A percentile compares a stretch with the other conserved stretches of the same genome.
Conservation (phyloP, 2,888 invertebrate genomes). For the Xanthia icteritia region DNA sequence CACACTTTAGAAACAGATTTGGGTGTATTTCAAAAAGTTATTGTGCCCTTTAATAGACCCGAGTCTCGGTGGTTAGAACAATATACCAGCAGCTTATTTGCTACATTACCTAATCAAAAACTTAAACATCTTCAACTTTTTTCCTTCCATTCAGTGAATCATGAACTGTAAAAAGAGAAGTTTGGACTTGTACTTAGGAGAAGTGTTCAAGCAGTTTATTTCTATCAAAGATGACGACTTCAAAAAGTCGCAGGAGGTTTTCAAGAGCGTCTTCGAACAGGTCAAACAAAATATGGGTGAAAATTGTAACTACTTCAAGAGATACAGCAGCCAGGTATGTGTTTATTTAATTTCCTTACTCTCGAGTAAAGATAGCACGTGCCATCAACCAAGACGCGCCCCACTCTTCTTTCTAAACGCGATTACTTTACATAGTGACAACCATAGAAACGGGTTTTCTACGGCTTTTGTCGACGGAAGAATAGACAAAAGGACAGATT, state of each 20-base stretch:
- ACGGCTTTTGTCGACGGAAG: no score
- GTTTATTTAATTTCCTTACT: background rate
- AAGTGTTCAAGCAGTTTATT: conserved; percentile 81
- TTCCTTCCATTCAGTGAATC: conserved; percentile 46
- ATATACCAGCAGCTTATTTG: background rate
- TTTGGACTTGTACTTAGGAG: conserved; percentile 77
- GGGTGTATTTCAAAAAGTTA: background rate
- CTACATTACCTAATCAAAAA: background rate
- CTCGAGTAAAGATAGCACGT: background rate
- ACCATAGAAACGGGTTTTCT: no score
- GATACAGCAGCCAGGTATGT: conserved; percentile 80
- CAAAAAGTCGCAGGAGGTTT: conserved; percentile 80
- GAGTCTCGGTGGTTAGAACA: no score
- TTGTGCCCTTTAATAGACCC: background rate
- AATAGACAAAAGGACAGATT: no score
- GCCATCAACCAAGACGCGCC: no score
- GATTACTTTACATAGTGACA: no score
- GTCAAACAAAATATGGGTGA: conserved; percentile 83
- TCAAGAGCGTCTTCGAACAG: conserved; percentile 81
- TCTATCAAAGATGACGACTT: conserved; percentile 81
- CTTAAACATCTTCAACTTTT: no score
- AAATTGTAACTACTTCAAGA: conserved; percentile 81
- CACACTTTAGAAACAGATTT: background rate
- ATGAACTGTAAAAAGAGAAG: conserved; percentile 80
- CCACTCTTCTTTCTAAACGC: no score